Evolutionary conservation across 2,797 vertebrate species (phyloP).

Genomic region (Oophaga sylvatica): DNA sequence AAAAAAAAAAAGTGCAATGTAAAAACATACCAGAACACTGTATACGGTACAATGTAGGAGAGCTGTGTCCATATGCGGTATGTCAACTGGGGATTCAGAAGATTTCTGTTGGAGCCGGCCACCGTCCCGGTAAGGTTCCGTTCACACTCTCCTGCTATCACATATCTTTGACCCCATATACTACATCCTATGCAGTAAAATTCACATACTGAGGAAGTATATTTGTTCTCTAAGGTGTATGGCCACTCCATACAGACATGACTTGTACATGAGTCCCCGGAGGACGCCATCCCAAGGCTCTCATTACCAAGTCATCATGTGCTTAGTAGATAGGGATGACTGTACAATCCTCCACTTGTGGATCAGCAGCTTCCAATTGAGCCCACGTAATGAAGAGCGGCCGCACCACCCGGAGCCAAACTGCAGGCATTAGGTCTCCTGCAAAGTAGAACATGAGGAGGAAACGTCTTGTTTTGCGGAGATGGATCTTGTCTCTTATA

Average conservation of each 20-base stretch:
- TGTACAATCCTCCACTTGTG: background rate
- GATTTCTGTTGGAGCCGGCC: too few relatives aligned
- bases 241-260: background rate
- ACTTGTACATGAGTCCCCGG: background rate
- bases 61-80: too few relatives aligned
- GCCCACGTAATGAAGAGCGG: slow-evolving; percentile 17
- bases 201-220: too few relatives aligned
- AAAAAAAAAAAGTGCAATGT: too few relatives aligned
- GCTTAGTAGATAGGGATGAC: slow-evolving; percentile 1
- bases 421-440: slow-evolving; percentile 15
- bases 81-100: too few relatives aligned
- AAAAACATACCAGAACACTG: too few relatives aligned
- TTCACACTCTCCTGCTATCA: too few relatives aligned
- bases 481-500: background rate
- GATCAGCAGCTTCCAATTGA: slow-evolving; percentile 4
- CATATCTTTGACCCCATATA: too few relatives aligned
- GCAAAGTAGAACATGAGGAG: background rate
- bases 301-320: background rate
- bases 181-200: too few relatives aligned
- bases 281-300: background rate
- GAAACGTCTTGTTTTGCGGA: background rate
- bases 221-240: background rate
- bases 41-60: too few relatives aligned
- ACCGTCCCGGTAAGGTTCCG: too few relatives aligned
- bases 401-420: background rate